A percentile compares a stretch with the other conserved stretches of the same genome.
phyloP scores from a whole-genome alignment of 2,888 invertebrate species.

The Cerastoderma edule region DNA sequence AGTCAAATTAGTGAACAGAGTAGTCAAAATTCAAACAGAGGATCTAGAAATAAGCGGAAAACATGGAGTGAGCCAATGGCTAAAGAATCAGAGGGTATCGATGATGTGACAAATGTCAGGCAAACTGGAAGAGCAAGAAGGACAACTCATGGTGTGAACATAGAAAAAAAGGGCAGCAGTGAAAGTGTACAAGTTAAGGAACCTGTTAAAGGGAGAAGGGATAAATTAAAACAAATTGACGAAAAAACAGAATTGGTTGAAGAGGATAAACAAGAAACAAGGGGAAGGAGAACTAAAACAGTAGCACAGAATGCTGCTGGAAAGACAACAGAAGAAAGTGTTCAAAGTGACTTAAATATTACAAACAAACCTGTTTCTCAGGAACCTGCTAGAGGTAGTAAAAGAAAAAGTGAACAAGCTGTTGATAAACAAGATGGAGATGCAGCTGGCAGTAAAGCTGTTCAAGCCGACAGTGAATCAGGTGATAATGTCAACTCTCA shows the following conservation, averaged over 20 bases:
- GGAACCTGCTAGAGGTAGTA: not conserved
- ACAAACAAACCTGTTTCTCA: too few species aligned
- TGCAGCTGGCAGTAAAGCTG: too few species aligned
- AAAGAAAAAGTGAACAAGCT: not conserved
- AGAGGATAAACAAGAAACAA: not conserved
- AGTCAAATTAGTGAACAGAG: not conserved
- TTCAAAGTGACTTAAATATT: too few species aligned
- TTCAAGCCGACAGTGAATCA: too few species aligned
- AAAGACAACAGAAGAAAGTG: too few species aligned
- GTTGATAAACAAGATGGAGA: not conserved
- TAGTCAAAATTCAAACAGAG: constrained; percentile 1
- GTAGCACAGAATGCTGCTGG: too few species aligned
- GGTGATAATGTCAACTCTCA: too few species aligned
- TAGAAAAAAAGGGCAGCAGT: too few species aligned
- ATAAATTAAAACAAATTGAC: not conserved
- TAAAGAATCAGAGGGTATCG: not conserved
- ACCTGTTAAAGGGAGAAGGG: constrained; percentile 5
- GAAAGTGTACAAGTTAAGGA: not conserved
- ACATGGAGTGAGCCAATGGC: constrained; percentile 1
- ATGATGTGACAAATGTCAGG: not conserved
- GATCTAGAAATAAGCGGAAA: constrained; percentile 5
- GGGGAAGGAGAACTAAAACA: not conserved
- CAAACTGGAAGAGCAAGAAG: constrained; percentile 11
- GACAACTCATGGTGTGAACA: constrained; percentile 4
- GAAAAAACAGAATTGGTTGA: not conserved